Percentiles rank a stretch among this genome's conserved stretches.
Evolutionary conservation across 1,140 invertebrate genomes (phyloP).

Genomic region (Lepidurus arcticus): DNA sequence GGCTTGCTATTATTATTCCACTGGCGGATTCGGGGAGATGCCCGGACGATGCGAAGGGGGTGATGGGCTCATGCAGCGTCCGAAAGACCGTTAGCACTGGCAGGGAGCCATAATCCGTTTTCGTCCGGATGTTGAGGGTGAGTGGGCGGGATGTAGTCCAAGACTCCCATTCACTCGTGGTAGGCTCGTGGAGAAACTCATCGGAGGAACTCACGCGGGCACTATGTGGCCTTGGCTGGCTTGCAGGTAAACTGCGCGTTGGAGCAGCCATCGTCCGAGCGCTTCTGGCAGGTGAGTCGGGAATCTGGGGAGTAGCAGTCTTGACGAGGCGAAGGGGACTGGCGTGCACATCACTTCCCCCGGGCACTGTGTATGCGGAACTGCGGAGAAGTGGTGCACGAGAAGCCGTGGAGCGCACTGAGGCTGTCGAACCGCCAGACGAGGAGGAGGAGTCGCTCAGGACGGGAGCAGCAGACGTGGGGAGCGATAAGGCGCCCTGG

Average conservation of each 20-base stretch:
- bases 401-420: not conserved
- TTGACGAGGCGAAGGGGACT: not conserved
- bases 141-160: not conserved
- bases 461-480: not conserved
- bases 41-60: too few relatives aligned
- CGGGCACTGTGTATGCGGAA: constrained; percentile 3
- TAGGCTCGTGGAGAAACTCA: not conserved
- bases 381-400: not conserved
- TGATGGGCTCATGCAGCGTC: not conserved
- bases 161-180: not conserved
- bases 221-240: too few relatives aligned
- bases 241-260: too few relatives aligned
- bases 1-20: not conserved
- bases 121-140: constrained; percentile 17
- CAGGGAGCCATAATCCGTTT: not conserved
- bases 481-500: not conserved
- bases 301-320: too few relatives aligned
- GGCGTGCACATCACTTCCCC: not conserved
- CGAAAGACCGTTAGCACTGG: not conserved
- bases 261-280: too few relatives aligned
- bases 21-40: not conserved
- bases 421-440: not conserved
- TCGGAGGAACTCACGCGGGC: too few relatives aligned
- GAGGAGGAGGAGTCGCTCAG: not conserved
- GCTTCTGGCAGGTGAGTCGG: too few relatives aligned